Base-by-base conservation (phyloP, 2,888 invertebrate genomes). In the Drosophila acutilabella region DNA sequence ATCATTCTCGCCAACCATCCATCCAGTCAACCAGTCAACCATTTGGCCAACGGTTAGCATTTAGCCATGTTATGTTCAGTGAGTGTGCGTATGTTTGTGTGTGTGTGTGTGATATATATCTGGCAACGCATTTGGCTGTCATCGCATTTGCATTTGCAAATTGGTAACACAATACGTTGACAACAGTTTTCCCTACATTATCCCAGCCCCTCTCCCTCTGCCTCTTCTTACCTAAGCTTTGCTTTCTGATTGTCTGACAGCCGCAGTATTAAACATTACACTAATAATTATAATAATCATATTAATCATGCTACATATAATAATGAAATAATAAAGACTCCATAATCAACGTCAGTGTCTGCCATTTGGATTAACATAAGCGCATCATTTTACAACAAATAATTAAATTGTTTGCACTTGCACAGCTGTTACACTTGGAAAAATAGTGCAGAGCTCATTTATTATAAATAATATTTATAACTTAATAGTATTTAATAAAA, bases 141-240 rank as follows among this genome's bases (percentile, higher is more conserved):
- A 57, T 16, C 66, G 64, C 65, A 86, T 82, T 82, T 82, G 80
- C 80, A 81, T 74, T 72, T 64, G 64, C 72, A 81, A 83, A 83
- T 83, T 86, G 86, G 83, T 83, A 81, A 83, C 57, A 61, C 59
- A 68, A 81, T 81, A 72, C 58, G 58, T 61, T 44, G 62, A 41
- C 67, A 53, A n/a, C 40, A 38, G 20, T 45, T 26, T 41, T 18
- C 47, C 14, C 10, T 36, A 23, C n/a, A 11, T 13, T 6, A 10
- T 42, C 4, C 10, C 26, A 0, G 7, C n/a, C 11, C 33, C 36
- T 20, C 38, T 18, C 13, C 30, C 33, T 13, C 13, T 13, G 0
- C 23, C 36, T 36, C 13, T 13, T 13, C 7, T 2, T 23, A 13
- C 7, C n/a, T 20, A 4, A 44, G 62, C 58, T 44, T 11, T 3